phyloP scores from a whole-genome alignment of 2,888 invertebrate species.

The Agonopterix arenella region DNA sequence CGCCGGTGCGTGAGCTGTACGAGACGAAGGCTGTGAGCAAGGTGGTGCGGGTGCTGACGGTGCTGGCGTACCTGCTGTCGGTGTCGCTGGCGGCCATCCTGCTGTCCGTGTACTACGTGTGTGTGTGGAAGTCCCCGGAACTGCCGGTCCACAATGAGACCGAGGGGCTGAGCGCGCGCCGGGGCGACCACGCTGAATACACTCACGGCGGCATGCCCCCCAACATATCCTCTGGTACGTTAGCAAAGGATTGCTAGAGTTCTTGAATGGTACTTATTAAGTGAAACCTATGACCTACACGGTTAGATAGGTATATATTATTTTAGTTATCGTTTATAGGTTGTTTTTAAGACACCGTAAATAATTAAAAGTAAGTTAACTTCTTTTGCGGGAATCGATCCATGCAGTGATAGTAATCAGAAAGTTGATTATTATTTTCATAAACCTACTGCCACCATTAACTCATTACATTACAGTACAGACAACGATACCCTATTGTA shows the following conservation, averaged over 20 bases:
- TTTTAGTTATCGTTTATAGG: too few species aligned
- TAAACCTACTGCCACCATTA: too few species aligned
- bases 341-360: too few species aligned
- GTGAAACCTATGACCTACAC: too few species aligned
- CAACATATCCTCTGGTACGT: neutral
- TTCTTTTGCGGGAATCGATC: too few species aligned
- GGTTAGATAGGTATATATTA: too few species aligned
- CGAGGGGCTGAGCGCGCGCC: conserved; percentile 24
- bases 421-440: too few species aligned
- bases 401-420: too few species aligned
- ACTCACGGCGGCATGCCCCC: neutral
- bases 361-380: too few species aligned
- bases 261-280: neutral
- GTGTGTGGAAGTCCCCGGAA: conserved; percentile 86
- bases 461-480: too few species aligned
- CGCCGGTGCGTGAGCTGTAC: conserved; percentile 44
- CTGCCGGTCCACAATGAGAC: conserved; percentile 44
- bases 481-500: too few species aligned
- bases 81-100: conserved; percentile 91
- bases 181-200: conserved; percentile 5
- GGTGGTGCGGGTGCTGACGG: conserved; percentile 82
- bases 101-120: conserved; percentile 87
- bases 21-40: conserved; percentile 62
- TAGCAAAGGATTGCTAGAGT: neutral
- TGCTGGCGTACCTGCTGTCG: conserved; percentile 88